A percentile compares a stretch with the other conserved stretches of the same genome.
phyloP scores from a whole-genome alignment of 2,888 invertebrate genomes.

The Frankliniella intonsa region DNA sequence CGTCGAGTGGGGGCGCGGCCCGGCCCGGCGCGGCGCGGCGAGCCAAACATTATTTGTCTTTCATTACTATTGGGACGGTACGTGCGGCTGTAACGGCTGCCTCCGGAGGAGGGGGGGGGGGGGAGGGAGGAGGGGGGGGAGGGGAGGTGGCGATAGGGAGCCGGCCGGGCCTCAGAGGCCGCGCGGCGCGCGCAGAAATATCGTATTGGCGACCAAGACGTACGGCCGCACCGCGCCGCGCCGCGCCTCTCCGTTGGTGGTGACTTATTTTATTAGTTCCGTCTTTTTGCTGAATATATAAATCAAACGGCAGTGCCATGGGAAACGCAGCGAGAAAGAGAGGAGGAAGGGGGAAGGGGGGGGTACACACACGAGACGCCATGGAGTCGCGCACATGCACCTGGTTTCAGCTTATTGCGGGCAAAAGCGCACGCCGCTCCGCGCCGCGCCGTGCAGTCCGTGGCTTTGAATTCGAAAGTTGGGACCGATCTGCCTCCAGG shows the following conservation, averaged over 20 bases:
- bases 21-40: neutral
- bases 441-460: too few relatives aligned
- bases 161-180: neutral
- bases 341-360: neutral
- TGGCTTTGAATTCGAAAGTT: too few relatives aligned
- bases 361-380: too few relatives aligned
- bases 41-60: neutral
- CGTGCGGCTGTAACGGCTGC: neutral
- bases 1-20: neutral
- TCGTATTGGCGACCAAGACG: constrained; percentile 6
- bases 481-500: too few relatives aligned
- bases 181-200: constrained; percentile 7
- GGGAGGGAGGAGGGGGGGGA: neutral
- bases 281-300: neutral
- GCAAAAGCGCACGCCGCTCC: too few relatives aligned
- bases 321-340: neutral
- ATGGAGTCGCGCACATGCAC: too few relatives aligned
- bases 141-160: too few relatives aligned
- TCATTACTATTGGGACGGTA: neutral
- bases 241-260: neutral
- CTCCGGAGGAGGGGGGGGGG: neutral
- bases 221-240: neutral
- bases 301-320: neutral
- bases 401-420: too few relatives aligned
- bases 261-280: constrained; percentile 27